phyloP scores from a whole-genome alignment of 2,113 vertebrate genomes.

The Tenebrosternarchus preto region DNA sequence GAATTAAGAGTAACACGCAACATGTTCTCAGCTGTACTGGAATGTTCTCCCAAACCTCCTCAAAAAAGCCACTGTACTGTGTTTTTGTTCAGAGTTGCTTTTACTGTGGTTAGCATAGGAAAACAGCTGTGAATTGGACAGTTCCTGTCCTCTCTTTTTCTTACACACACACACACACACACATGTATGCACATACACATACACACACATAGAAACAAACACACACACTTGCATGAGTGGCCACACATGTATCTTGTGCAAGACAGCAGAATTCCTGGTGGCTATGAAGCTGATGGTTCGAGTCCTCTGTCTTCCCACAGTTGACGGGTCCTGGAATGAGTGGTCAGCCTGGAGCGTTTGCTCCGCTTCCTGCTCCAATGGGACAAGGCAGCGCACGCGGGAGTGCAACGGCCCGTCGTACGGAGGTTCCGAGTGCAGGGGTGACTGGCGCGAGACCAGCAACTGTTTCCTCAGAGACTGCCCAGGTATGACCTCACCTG shows the following conservation, averaged over 20 bases:
- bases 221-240: neutral
- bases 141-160: too few relatives aligned
- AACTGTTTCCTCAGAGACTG: constrained; percentile 93
- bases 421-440: constrained; percentile 92
- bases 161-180: too few relatives aligned
- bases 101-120: too few relatives aligned
- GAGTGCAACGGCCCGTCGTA: constrained; percentile 97
- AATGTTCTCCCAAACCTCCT: too few relatives aligned
- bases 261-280: too few relatives aligned
- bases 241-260: neutral
- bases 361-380: constrained; percentile 91
- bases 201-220: too few relatives aligned
- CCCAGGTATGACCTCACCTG: constrained; percentile 76
- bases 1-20: neutral
- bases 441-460: constrained; percentile 85
- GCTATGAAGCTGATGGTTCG: neutral
- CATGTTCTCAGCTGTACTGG: too few relatives aligned
- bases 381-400: constrained; percentile 88
- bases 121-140: too few relatives aligned
- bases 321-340: constrained; percentile 96
- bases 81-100: too few relatives aligned
- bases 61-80: too few relatives aligned
- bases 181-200: too few relatives aligned
- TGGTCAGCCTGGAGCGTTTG: constrained; percentile 94
- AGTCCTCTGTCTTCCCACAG: constrained; percentile 79